Conservation (phyloP, 2,888 invertebrate genomes). For the Punctoribates punctum region DNA sequence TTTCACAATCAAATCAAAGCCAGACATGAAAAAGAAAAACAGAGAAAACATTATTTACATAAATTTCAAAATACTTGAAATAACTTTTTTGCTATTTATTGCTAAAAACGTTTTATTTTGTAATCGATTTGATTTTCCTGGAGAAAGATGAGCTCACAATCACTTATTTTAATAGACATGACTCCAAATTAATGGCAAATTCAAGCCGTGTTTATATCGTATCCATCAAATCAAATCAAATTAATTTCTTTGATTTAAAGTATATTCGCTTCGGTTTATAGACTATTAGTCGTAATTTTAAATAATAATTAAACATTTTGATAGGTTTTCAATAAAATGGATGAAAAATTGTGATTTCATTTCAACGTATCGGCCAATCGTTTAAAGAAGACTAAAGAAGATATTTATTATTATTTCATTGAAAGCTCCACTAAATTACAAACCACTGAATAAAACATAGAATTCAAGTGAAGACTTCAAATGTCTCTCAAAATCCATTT, state of each 20-base stretch:
- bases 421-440: not conserved
- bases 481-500: not conserved
- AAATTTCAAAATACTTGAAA: not conserved
- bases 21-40: slow-evolving; percentile 23
- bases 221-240: not conserved
- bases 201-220: too few species aligned
- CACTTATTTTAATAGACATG: slow-evolving; percentile 7
- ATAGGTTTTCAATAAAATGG: not conserved
- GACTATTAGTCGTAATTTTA: not conserved
- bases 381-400: not conserved
- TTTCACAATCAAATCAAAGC: slow-evolving; percentile 6
- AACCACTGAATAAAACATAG: not conserved
- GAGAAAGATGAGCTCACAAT: too few species aligned
- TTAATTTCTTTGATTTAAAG: not conserved
- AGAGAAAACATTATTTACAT: slow-evolving; percentile 3
- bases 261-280: not conserved
- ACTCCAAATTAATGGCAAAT: too few species aligned
- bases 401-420: not conserved
- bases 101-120: too few species aligned
- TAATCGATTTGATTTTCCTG: not conserved
- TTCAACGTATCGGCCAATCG: not conserved
- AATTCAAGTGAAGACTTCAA: not conserved
- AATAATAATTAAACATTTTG: slow-evolving; percentile 18
- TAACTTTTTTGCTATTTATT: not conserved
- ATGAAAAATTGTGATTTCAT: not conserved